These are phyloP conservation scores for Gastrophysa polygoni DNA, from an alignment of 2,888 invertebrate species.

Conservation along the genomic window DNA sequence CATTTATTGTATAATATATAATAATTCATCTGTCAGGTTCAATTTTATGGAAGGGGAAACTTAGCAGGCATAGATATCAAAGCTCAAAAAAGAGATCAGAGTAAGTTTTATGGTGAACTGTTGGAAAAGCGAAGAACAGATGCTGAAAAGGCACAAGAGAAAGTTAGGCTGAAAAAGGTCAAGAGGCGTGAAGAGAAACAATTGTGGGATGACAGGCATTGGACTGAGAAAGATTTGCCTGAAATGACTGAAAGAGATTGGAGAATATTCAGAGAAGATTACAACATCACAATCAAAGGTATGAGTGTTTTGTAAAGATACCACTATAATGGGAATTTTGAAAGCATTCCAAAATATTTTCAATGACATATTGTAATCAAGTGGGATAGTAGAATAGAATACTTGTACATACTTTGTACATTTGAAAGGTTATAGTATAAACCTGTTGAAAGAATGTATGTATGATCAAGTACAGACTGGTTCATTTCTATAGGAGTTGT, in stretches of 20 bases:
- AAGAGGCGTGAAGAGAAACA: slow-evolving; percentile 97
- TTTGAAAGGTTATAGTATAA: no score
- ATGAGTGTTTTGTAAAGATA: neutral
- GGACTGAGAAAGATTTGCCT: slow-evolving; percentile 91
- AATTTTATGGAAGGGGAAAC: slow-evolving; percentile 97
- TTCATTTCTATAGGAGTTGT: no score
- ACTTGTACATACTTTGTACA: no score
- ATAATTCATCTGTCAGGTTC: slow-evolving; percentile 62
- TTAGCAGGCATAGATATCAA: slow-evolving; percentile 99
- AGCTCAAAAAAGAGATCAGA: slow-evolving; percentile 91
- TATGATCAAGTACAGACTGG: no score
- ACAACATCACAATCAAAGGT: slow-evolving; percentile 96
- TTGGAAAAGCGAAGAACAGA: slow-evolving; percentile 94
- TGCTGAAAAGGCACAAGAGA: slow-evolving; percentile 96
- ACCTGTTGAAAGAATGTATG: no score
- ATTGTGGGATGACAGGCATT: slow-evolving; percentile 98
- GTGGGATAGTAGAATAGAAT: slow-evolving; percentile 88
- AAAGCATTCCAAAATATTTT: no score
- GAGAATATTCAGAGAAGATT: slow-evolving; percentile 99
- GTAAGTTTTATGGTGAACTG: slow-evolving; percentile 95
- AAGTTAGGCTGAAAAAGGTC: slow-evolving; percentile 88
- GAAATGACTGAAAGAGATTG: slow-evolving; percentile 99
- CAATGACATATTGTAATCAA: no score
- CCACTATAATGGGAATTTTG: no score
- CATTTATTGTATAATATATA: neutral